Evolutionary conservation across 2,797 vertebrate species (phyloP).

Genomic region (Falco peregrinus): DNA sequence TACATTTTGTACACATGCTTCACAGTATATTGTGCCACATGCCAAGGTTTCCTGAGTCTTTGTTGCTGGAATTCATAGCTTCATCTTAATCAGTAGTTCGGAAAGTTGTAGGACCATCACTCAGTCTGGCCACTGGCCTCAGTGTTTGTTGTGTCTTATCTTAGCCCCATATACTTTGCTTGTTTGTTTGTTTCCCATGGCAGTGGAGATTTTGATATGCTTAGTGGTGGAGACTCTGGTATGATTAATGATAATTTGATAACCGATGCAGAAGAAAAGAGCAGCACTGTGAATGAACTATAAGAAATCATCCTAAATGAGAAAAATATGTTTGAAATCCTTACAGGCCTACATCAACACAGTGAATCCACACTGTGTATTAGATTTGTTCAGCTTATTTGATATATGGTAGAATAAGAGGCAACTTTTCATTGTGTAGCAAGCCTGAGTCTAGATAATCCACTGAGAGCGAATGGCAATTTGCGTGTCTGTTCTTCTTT

Average conservation of each 20-base stretch:
- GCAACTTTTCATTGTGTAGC: not conserved
- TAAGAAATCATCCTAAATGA: not conserved
- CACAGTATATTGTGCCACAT: not conserved
- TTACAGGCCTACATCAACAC: not conserved
- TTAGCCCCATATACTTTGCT: not conserved
- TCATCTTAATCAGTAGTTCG: not conserved
- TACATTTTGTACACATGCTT: not conserved
- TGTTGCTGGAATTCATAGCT: not conserved
- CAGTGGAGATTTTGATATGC: not conserved
- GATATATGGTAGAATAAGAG: not conserved
- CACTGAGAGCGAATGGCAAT: not conserved
- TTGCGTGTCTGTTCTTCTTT: slow-evolving; percentile 36
- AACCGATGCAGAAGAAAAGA: not conserved
- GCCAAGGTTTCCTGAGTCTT: not conserved
- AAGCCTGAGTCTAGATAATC: not conserved
- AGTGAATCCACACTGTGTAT: not conserved
- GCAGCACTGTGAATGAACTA: not conserved
- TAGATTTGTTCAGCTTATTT: not conserved
- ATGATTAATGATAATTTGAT: not conserved
- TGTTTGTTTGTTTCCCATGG: not conserved
- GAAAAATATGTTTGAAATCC: not conserved
- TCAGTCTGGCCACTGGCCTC: not conserved
- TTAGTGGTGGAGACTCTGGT: not conserved
- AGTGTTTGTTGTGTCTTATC: not conserved
- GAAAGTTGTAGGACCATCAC: not conserved